phyloP scores from a whole-genome alignment of 2,888 invertebrate genomes.

The Cantharis nigra region DNA sequence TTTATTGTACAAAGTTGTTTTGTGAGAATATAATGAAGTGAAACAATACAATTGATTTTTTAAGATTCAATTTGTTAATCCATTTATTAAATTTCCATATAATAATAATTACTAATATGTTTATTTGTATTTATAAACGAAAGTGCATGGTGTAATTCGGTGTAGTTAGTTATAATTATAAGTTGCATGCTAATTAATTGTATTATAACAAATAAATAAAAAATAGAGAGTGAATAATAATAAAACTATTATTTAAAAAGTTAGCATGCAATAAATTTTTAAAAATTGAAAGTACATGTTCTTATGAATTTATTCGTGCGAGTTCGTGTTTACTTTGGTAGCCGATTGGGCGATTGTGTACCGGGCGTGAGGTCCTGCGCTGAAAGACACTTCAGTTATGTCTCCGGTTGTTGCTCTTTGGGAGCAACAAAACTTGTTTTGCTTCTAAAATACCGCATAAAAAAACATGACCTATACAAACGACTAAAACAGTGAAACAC shows the following conservation, averaged over 20 bases:
- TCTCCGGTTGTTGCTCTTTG: constrained; percentile 48
- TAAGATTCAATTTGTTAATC: not conserved
- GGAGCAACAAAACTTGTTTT: constrained; percentile 34
- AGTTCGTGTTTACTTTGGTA: not conserved
- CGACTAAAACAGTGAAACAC: constrained; percentile 2
- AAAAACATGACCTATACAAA: constrained; percentile 21
- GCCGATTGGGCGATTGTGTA: constrained; percentile 25
- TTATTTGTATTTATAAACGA: not conserved
- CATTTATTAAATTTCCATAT: not conserved
- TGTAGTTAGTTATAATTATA: not conserved
- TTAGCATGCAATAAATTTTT: not conserved
- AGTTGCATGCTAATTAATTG: not conserved
- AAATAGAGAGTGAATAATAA: not conserved
- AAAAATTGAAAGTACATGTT: not conserved
- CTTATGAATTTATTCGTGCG: not conserved
- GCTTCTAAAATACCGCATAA: constrained; percentile 25
- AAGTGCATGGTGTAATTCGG: not conserved
- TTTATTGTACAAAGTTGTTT: not conserved
- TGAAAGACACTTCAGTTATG: constrained; percentile 39
- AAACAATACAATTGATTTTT: not conserved
- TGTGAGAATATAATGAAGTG: not conserved
- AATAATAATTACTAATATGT: not conserved
- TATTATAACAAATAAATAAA: not conserved
- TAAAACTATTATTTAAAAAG: not conserved
- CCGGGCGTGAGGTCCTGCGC: constrained; percentile 40